phyloP scores from a whole-genome alignment of 2,797 vertebrate genomes.

The Enteromius treurensis region DNA sequence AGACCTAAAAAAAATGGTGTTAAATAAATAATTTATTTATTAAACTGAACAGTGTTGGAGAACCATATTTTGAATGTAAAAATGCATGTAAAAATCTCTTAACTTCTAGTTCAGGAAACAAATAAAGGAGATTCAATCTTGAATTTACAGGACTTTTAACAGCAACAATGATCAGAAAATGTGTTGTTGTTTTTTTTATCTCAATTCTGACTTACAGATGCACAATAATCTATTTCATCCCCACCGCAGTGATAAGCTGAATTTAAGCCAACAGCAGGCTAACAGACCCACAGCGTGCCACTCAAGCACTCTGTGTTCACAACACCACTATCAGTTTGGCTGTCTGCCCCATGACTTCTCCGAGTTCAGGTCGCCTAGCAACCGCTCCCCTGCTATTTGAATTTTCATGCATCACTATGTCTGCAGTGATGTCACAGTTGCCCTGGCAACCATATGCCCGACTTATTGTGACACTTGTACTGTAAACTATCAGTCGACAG shows the following conservation, averaged over 20 bases:
- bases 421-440: conserved; percentile 84
- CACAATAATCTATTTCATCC: conserved; percentile 8
- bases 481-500: conserved; percentile 68
- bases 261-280: conserved; percentile 3
- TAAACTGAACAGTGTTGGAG: too few species aligned
- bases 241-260: not conserved
- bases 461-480: conserved; percentile 76
- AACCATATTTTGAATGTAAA: not conserved
- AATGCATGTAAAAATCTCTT: not conserved
- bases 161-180: not conserved
- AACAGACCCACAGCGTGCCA: not conserved
- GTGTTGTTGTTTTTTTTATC: not conserved
- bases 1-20: too few species aligned
- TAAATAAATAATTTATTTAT: too few species aligned
- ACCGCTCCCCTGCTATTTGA: conserved; percentile 80
- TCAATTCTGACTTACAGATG: not conserved
- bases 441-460: conserved; percentile 84
- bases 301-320: conserved; percentile 69
- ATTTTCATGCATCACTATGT: conserved; percentile 88
- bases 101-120: not conserved
- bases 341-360: conserved; percentile 80
- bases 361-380: conserved; percentile 85
- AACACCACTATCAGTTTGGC: conserved; percentile 47
- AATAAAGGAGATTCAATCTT: not conserved
- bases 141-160: not conserved